Evolutionary conservation across 1,140 invertebrate species (phyloP).

Genomic region (Andricus grossulariae): DNA sequence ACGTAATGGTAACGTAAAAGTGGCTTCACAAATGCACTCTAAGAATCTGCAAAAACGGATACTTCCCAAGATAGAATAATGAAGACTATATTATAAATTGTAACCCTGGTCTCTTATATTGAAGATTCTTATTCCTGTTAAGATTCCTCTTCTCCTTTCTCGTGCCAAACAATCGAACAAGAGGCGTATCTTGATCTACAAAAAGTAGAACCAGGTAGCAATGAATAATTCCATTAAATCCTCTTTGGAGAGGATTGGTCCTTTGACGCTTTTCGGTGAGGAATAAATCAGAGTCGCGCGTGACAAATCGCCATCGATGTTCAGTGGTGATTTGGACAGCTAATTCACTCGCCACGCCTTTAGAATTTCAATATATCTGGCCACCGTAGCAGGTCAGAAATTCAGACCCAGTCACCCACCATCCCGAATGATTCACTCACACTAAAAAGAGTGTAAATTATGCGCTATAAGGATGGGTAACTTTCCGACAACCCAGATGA

Average conservation of each 20-base stretch:
- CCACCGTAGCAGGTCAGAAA: constrained; percentile 20
- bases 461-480: not conserved
- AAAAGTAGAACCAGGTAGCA: too few species aligned
- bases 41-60: not conserved
- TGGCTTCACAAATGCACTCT: not conserved
- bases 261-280: constrained; percentile 4
- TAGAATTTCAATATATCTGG: constrained; percentile 5
- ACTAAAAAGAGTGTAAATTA: constrained; percentile 14
- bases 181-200: too few species aligned
- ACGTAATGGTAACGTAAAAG: not conserved
- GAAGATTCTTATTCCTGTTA: too few species aligned
- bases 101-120: too few species aligned
- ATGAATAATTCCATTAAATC: not conserved
- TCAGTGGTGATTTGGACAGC: constrained; percentile 16
- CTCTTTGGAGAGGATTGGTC: constrained; percentile 3
- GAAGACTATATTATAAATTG: not conserved
- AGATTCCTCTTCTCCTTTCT: too few species aligned
- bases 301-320: constrained; percentile 29
- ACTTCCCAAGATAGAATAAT: not conserved
- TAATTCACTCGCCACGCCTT: constrained; percentile 29
- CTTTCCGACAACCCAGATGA: not conserved
- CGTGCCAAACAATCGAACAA: too few species aligned
- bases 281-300: constrained; percentile 23
- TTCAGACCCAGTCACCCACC: not conserved
- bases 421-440: not conserved